Base-by-base conservation (phyloP, 2,888 invertebrate genomes). In the Dryobota labecula region DNA sequence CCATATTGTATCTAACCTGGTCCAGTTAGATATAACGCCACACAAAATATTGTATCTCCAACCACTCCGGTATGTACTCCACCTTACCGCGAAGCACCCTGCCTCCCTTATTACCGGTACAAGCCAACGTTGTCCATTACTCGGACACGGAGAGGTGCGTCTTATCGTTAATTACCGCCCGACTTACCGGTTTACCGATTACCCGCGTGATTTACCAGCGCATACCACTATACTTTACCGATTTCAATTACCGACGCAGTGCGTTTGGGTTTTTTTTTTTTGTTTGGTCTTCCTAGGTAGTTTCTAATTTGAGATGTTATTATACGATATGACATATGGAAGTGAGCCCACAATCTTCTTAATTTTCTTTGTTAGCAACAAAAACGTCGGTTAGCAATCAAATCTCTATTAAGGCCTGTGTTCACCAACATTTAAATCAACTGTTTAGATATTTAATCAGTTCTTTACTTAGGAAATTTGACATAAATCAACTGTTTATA, bases 91-190 rank as follows among this genome's bases (percentile, higher is more conserved):
- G 45, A 53, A 49, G 69, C 69, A 73, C 79, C 82, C 82, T 81
- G 69, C 77, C 70, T 74, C 86, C 85, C 86, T 85, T 87, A 87
- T 87, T 88, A 86, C 86, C 76, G 85, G 80, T 83, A 83, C 86
- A 84, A 69, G 78, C 78, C 83, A 87, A 80, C 84, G 86, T 89
- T 89, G 91, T 92, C 89, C 91, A 91, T 92, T 92, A 92, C 89
- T 81, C 86, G 83, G 88, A 90, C 91, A 90, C 88, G 89, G 88
- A 82, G 83, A 91, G 91, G 92, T 90, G 93, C 90, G 91, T 90
- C 92, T 93, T 94, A 93, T 93, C 93, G 89, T 91, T 94, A 94
- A 94, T 94, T 94, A 93, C 92, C 90, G 90, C 82, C 86, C 82
- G 84, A 84, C 76, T 89, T 89, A 88, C 92, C 90, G 92, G 89